Percentiles rank a stretch among this genome's conserved stretches.
These are phyloP conservation scores for Coracias cyanogaster DNA, from an alignment of 2,797 vertebrate genomes.

Conservation along the genomic window DNA sequence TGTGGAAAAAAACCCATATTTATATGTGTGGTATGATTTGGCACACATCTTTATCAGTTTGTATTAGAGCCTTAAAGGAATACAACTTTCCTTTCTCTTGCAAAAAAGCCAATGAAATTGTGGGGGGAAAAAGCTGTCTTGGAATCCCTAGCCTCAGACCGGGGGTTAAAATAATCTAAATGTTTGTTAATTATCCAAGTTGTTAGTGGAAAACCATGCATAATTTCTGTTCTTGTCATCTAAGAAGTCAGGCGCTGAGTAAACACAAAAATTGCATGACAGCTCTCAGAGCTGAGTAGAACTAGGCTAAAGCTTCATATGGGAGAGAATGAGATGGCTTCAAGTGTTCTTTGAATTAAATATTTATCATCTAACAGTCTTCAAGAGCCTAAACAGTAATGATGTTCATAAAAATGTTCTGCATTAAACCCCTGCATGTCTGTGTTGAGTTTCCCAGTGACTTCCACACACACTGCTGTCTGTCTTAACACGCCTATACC, in stretches of 20 bases:
- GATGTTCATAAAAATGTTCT: no score
- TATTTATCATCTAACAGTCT: no score
- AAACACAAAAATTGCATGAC: background rate
- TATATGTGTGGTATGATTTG: background rate
- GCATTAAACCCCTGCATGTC: no score
- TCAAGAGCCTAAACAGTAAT: no score
- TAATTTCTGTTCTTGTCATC: background rate
- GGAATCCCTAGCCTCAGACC: background rate
- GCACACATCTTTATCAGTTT: background rate
- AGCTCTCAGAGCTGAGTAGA: background rate
- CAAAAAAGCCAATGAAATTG: background rate
- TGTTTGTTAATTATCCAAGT: background rate
- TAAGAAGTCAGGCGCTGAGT: background rate
- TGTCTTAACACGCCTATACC: no score
- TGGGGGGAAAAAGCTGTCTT: background rate
- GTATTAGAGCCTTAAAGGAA: background rate
- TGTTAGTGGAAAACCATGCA: background rate
- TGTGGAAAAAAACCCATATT: background rate
- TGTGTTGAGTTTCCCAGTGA: no score
- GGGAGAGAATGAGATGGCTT: no score
- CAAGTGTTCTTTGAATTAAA: no score
- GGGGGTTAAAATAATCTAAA: background rate
- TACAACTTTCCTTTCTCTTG: background rate
- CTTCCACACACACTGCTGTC: no score
- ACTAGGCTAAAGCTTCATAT: no score